Percentiles rank a stretch among this genome's conserved stretches.
Conservation (phyloP, 2,113 vertebrate genomes). For the Drymodes brunneopygia region DNA sequence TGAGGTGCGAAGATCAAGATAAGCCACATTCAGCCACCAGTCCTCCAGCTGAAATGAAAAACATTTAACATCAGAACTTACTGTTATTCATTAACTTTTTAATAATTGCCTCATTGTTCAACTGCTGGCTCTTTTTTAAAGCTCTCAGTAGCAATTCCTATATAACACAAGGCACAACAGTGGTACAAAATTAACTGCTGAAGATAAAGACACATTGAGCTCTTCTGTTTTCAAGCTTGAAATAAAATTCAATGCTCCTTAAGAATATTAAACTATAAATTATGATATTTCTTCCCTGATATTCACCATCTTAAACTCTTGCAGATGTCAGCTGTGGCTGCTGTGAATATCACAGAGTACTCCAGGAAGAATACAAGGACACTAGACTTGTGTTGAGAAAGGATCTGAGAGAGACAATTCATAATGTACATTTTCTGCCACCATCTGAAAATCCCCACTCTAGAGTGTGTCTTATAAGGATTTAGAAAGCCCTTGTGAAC, state of each 20-base stretch:
- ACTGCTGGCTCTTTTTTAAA: background rate
- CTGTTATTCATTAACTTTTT: background rate
- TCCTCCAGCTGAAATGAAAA: conserved; percentile 86
- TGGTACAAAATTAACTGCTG: background rate
- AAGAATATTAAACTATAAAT: background rate
- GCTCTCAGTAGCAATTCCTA: background rate
- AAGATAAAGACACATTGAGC: background rate
- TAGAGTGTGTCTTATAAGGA: background rate
- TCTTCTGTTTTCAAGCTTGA: background rate
- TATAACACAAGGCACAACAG: background rate
- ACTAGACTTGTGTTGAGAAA: background rate
- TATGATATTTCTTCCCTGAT: background rate
- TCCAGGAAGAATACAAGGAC: background rate
- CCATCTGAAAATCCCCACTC: background rate
- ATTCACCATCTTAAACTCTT: background rate
- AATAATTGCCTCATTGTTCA: background rate
- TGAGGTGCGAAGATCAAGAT: conserved; percentile 87
- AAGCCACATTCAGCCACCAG: conserved; percentile 91
- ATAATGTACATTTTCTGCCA: background rate
- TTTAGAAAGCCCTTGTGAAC: background rate
- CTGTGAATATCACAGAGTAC: background rate
- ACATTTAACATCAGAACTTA: background rate
- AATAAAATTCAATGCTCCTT: background rate
- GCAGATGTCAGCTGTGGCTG: background rate
- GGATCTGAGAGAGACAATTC: background rate